Evolutionary conservation across 2,888 invertebrate genomes (phyloP).

Genomic region (Aradus depressus): DNA sequence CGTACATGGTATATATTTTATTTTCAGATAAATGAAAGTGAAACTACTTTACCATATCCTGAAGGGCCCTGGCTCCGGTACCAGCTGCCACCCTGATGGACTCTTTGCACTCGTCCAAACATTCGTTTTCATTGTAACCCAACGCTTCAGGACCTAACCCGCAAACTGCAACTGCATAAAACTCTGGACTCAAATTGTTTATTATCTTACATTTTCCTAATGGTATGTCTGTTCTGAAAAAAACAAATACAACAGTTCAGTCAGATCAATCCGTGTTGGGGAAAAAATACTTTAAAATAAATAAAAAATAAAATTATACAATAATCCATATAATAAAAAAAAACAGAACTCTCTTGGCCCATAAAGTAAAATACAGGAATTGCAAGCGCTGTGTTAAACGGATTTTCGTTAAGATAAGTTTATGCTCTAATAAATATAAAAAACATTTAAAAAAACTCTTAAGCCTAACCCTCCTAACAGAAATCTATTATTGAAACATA

Average conservation of each 20-base stretch:
- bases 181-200: constrained; percentile 22
- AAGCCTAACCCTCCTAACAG: not conserved
- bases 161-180: constrained; percentile 23
- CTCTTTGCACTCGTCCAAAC: constrained; percentile 26
- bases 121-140: constrained; percentile 25
- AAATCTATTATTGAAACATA: not conserved
- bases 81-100: constrained; percentile 24
- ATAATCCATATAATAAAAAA: too few relatives aligned
- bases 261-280: not conserved
- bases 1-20: too few relatives aligned
- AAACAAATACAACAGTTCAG: not conserved
- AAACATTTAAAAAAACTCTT: too few relatives aligned
- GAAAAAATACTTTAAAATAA: not conserved
- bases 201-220: constrained; percentile 21
- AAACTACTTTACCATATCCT: constrained; percentile 10
- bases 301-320: not conserved
- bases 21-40: too few relatives aligned
- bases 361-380: too few relatives aligned
- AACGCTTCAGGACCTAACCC: constrained; percentile 23
- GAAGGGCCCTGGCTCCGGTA: constrained; percentile 24
- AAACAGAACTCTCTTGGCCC: too few relatives aligned
- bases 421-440: too few relatives aligned
- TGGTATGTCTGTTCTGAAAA: constrained; percentile 12
- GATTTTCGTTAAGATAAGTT: too few relatives aligned
- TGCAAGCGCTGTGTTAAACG: too few relatives aligned